Base-by-base conservation (phyloP, 2,888 invertebrate species). In the Andrena hattorfiana region DNA sequence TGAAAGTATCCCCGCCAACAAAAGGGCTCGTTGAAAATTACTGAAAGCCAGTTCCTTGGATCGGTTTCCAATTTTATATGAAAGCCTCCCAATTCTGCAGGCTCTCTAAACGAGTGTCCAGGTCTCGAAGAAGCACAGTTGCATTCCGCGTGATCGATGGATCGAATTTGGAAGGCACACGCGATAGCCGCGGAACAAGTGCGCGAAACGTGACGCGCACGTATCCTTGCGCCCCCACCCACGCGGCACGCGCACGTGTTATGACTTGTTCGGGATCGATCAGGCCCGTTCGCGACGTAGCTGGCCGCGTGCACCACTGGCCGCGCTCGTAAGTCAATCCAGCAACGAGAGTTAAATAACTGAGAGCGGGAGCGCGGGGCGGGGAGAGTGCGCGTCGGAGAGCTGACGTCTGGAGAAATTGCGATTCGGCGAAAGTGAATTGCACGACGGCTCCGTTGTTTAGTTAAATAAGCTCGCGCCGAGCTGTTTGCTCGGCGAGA, bases 301-400 rank as follows among this genome's bases (percentile, higher is more conserved):
- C 51, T 42, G 30, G 30, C 16, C 35, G 60, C 23, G 51, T 64
- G 32, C 73, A 66, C 10, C 30, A 20, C 60, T 32, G 32, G 68
- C 51, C 23, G 20, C 30, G 51, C 75, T 70, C 77, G 77, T 83
- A 85, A 86, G 80, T 85, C 71, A 77, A 86, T 83, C 71, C 68
- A 72, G 71, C 71, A 67, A 83, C 49, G 72, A 80, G 54, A 26
- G 35, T 54, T 74, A 74, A 81, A 81, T 81, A 81, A 81, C 74
- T 74, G 81, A 70, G 60, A 74, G 20, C 30, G 60, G 48, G 54
- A 26, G 54, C 59, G n/a, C 28, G n/a, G 26, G 20, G 23, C 20
- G n/a, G 26, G 69, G 32, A 16, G 23, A 54, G n/a, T 10, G 51
- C 10, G 67, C 48, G 49, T 28, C 62, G 54, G 42, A 42, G 42